phyloP scores from a whole-genome alignment of 2,113 vertebrate species.

The Galemys pyrenaicus region DNA sequence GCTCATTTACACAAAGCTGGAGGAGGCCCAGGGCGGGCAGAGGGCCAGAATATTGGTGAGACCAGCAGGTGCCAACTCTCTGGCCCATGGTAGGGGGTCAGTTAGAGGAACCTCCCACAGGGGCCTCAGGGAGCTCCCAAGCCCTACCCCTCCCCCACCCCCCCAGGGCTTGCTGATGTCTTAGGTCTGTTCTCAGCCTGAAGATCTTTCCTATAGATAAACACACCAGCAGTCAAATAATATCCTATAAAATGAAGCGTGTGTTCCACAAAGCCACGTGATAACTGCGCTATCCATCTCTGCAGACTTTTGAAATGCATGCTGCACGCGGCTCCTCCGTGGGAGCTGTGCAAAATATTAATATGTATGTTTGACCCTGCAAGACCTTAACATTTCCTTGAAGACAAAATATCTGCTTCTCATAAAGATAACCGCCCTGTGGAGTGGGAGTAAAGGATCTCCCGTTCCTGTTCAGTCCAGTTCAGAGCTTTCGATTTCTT shows the following conservation, averaged over 20 bases:
- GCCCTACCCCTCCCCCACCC: too few relatives aligned
- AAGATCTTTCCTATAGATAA: background rate
- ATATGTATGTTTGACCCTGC: background rate
- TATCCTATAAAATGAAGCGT: background rate
- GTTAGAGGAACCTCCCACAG: background rate
- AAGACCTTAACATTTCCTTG: background rate
- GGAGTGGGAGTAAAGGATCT: too few relatives aligned
- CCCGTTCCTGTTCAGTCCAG: background rate
- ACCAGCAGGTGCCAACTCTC: background rate
- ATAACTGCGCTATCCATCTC: background rate
- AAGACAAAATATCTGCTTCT: background rate
- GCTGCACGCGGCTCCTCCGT: background rate
- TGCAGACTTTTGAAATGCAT: background rate
- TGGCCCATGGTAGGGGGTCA: background rate
- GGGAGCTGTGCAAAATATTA: background rate
- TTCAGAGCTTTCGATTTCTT: background rate
- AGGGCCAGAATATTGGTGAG: background rate
- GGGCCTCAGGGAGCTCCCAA: background rate
- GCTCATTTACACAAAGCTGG: background rate
- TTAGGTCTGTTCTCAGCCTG: background rate
- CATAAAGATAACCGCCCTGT: background rate
- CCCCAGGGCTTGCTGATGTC: background rate
- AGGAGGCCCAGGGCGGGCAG: background rate
- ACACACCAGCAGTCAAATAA: background rate
- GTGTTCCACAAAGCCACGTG: background rate